Evolutionary conservation across 1,140 invertebrate species (phyloP).

Genomic region (Magallana angulata): DNA sequence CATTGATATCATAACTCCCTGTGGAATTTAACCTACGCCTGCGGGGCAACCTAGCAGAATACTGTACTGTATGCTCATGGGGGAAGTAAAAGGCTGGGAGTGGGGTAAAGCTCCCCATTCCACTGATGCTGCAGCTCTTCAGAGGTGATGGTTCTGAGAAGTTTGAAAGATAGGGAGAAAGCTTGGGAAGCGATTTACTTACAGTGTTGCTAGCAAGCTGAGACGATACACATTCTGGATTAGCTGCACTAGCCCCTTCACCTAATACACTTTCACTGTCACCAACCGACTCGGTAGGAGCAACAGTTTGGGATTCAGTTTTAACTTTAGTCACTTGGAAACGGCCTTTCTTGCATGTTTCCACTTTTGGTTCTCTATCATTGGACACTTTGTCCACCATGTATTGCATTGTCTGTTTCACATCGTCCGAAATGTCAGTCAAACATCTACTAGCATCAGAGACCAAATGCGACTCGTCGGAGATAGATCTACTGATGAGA

Average conservation of each 20-base stretch:
- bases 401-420: constrained; percentile 23
- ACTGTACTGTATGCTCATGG: constrained; percentile 36
- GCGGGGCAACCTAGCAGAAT: background rate
- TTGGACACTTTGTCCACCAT: constrained; percentile 29
- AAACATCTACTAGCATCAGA: constrained; percentile 27
- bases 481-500: constrained; percentile 43
- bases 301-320: constrained; percentile 46
- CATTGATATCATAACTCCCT: constrained; percentile 43
- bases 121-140: background rate
- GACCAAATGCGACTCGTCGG: background rate
- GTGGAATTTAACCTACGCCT: constrained; percentile 45
- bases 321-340: constrained; percentile 60
- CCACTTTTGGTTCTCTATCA: background rate
- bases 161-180: constrained; percentile 9
- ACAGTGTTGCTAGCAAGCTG: constrained; percentile 53
- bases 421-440: constrained; percentile 32
- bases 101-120: background rate
- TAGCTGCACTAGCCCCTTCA: constrained; percentile 52
- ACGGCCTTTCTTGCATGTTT: constrained; percentile 48
- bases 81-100: background rate
- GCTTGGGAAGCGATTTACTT: constrained; percentile 45
- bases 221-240: constrained; percentile 56
- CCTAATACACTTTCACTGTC: constrained; percentile 33
- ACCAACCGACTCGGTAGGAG: background rate
- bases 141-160: constrained; percentile 7